Evolutionary conservation across 92 coral and sea anemone species (phyloP).

Genomic region (Pocillopora meandrina): DNA sequence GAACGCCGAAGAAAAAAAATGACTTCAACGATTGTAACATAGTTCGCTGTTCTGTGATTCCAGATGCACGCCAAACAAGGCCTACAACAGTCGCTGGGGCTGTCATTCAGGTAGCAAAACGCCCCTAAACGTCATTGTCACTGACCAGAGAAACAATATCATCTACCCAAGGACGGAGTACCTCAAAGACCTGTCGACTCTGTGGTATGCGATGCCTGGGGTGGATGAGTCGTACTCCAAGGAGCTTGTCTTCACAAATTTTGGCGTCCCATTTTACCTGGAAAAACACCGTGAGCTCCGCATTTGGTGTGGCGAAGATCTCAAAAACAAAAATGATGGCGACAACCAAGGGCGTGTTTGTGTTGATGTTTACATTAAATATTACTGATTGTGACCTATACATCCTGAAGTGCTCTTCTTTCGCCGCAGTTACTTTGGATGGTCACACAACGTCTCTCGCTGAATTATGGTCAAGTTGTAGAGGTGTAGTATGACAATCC

Average conservation of each 20-base stretch:
- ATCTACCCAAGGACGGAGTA: conserved; percentile 56
- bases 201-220: conserved; percentile 69
- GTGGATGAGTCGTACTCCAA: conserved; percentile 43
- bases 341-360: conserved; percentile 52
- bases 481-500: too few species aligned
- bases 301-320: conserved; percentile 57
- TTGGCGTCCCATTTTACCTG: conserved; percentile 49
- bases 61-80: conserved; percentile 40
- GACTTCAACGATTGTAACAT: too few species aligned
- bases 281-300: conserved; percentile 27
- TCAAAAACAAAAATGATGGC: conserved; percentile 32
- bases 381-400: background rate
- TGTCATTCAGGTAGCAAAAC: conserved; percentile 39
- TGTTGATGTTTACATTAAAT: conserved; percentile 43
- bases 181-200: conserved; percentile 48
- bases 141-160: conserved; percentile 56
- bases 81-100: conserved; percentile 58
- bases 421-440: too few species aligned
- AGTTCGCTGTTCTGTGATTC: too few species aligned
- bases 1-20: too few species aligned
- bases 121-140: conserved; percentile 54
- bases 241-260: conserved; percentile 46
- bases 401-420: too few species aligned
- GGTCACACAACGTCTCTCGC: too few species aligned
- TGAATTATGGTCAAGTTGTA: too few species aligned